Percentiles rank a stretch among this genome's conserved stretches.
phyloP scores from a whole-genome alignment of 2,888 invertebrate genomes.

The Cantharis lateralis region DNA sequence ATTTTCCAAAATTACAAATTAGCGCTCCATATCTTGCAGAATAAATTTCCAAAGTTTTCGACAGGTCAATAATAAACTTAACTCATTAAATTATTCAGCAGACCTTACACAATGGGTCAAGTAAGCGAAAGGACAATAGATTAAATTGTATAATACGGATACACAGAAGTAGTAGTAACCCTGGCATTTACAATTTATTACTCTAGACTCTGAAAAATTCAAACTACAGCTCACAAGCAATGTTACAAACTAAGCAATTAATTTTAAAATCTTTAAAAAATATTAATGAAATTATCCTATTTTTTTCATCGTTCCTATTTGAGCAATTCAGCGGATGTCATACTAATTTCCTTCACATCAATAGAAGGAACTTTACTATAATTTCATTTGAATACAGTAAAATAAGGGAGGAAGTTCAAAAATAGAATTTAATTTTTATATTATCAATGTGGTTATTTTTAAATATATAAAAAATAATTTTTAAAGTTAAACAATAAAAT shows the following conservation, averaged over 20 bases:
- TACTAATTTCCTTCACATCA: conserved; percentile 13
- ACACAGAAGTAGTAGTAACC: background rate
- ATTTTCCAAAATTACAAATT: background rate
- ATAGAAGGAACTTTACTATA: conserved; percentile 14
- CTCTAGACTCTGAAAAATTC: background rate
- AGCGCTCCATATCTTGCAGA: background rate
- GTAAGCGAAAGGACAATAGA: background rate
- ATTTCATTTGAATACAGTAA: background rate
- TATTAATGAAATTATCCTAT: background rate
- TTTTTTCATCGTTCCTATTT: background rate
- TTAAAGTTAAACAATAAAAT: too few species aligned
- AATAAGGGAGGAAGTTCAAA: background rate
- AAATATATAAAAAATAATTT: background rate
- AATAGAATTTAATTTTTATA: background rate
- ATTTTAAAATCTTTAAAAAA: background rate
- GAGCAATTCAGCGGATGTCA: conserved; percentile 13
- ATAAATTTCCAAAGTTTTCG: background rate
- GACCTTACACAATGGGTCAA: background rate
- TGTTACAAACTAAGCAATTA: background rate
- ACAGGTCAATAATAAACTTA: background rate
- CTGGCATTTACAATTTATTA: background rate
- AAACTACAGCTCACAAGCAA: background rate
- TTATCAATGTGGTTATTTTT: background rate
- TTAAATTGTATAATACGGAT: background rate
- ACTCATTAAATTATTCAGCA: background rate